Evolutionary conservation across 2,113 vertebrate genomes (phyloP), one percentile per base, ranked within the genome.

Genomic region (Pygoscelis adeliae): DNA sequence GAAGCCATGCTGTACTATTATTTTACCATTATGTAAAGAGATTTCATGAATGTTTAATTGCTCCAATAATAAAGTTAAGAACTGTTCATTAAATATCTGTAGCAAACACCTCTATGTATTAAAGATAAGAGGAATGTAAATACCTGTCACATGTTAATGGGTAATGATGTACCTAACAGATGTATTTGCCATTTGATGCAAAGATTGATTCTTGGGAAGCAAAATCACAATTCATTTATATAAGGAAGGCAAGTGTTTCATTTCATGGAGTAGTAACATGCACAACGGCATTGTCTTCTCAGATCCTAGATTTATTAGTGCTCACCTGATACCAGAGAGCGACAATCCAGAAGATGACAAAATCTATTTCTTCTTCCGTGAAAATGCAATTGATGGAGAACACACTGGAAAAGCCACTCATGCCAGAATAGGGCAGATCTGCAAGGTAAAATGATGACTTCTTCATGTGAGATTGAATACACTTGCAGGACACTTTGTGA

Each of bases 261-360:
- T 11, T 61, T 77, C 1, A 2, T 72, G 22, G 22, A 32, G 5
- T 17, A 59, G 7, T 93, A 91, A 93, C 5, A 4, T 22, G 18
- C 13, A 47, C 21, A 40, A 27, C 5, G 52, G 5, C 32, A 17
- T 92, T 98, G 77, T 71, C 59, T 93, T 96, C 96, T 67, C 97
- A 99, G 99, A 99, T 98, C 99, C 99, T 38, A 98, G 99, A 74
- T 99, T 99, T 95, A 97, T 99, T 70, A 98, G 99, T 70, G 98
- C 99, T 63, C 99, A 99, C 94, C 98, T 99, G 92, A 99, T 99
- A 95, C 99, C 99, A 49, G 99, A 99, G 96, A 99, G 99, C 3
- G 99, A 99, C 98, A 99, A 99, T 87, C 99, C 99, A 59, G 99
- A 99, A 96, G 99, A 99, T 72, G 99, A 99, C 96, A 99, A 99